Conservation (phyloP, 2,113 vertebrate species). For the Zosterops borbonicus region DNA sequence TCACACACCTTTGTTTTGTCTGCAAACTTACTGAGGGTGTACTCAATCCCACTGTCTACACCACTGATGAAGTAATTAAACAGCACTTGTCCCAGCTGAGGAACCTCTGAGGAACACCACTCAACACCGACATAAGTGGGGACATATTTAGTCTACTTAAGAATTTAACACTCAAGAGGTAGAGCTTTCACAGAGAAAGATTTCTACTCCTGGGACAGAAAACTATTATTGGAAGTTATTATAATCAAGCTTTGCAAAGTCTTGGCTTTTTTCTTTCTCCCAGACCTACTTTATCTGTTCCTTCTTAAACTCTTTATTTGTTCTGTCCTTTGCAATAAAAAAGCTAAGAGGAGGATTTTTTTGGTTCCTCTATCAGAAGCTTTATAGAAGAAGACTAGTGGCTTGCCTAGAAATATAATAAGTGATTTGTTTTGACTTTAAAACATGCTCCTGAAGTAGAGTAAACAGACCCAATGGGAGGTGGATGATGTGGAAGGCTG, state of each 20-base stretch:
- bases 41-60: neutral
- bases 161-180: neutral
- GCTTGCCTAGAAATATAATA: neutral
- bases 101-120: neutral
- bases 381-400: neutral
- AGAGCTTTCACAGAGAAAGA: neutral
- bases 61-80: neutral
- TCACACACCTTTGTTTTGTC: neutral
- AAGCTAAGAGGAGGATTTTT: neutral
- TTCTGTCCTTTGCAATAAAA: neutral
- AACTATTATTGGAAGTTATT: neutral
- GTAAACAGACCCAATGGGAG: neutral
- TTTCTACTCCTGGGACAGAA: neutral
- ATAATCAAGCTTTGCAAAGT: neutral
- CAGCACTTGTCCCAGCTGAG: neutral
- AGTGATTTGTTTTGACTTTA: neutral
- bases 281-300: neutral
- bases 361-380: neutral
- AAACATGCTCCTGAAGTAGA: neutral
- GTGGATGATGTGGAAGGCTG: neutral
- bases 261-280: neutral
- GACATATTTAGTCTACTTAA: neutral
- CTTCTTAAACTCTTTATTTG: neutral
- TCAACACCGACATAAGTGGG: fast-evolving
- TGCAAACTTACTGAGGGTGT: neutral